Conservation (phyloP, 2,888 invertebrate genomes). For the Neoitamus cyanurus region DNA sequence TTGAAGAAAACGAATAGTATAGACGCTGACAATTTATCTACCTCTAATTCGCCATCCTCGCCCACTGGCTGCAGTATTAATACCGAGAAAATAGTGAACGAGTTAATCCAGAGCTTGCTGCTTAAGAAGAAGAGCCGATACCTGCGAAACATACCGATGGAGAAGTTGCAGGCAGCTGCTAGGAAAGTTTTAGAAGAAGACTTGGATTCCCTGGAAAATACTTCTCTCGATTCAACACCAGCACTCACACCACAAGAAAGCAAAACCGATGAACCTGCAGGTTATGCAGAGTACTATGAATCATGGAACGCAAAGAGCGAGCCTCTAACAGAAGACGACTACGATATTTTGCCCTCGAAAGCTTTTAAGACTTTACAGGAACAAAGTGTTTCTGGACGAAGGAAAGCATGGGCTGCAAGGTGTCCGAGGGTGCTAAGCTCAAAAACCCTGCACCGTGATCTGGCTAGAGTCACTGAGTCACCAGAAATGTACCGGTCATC, state of each 20-base stretch:
- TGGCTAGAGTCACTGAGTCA: constrained; percentile 66
- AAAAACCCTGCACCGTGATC: constrained; percentile 69
- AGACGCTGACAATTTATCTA: constrained; percentile 69
- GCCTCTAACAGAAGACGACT: constrained; percentile 56
- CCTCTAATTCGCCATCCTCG: constrained; percentile 68
- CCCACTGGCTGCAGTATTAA: constrained; percentile 66
- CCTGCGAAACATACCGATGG: constrained; percentile 69
- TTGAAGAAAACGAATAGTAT: constrained; percentile 66
- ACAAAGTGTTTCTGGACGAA: constrained; percentile 61
- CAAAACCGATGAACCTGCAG: constrained; percentile 61
- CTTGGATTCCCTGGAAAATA: constrained; percentile 67
- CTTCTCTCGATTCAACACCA: constrained; percentile 67
- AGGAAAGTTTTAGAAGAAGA: constrained; percentile 71
- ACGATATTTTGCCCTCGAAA: constrained; percentile 71
- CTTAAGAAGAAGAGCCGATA: constrained; percentile 69
- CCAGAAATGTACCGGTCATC: constrained; percentile 58
- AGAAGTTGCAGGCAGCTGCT: constrained; percentile 71
- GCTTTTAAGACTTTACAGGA: constrained; percentile 71
- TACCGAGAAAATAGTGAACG: constrained; percentile 70
- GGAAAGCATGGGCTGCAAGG: constrained; percentile 70
- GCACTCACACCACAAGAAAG: constrained; percentile 68
- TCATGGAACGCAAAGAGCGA: constrained; percentile 65
- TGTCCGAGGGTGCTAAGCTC: constrained; percentile 74
- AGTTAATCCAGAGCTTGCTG: constrained; percentile 71
- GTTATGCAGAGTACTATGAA: constrained; percentile 71